These are phyloP conservation scores for honey bee (Apis mellifera) DNA, from an alignment of 1,140 invertebrate genomes.

Conservation along the genomic window Amel_HAv3.1 CM009944.2:8170001-8170500, in stretches of 20 bases:
- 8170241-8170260: too few species aligned
- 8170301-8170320: too few species aligned
- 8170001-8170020: constrained; percentile 41
- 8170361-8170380: too few species aligned
- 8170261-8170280: too few species aligned
- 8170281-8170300: too few species aligned
- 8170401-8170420: too few species aligned
- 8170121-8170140: not conserved
- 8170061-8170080: constrained; percentile 40
- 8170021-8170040: constrained; percentile 38
- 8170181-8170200: not conserved
- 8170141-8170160: not conserved
- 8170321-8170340: too few species aligned
- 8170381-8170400: too few species aligned
- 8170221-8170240: not conserved
- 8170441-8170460: too few species aligned
- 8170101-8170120: not conserved
- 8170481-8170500: not conserved
- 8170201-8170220: not conserved
- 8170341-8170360: too few species aligned
- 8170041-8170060: constrained; percentile 41
- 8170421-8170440: too few species aligned
- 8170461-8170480: not conserved
- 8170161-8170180: not conserved
- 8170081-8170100: constrained; percentile 23